A percentile compares a stretch with the other conserved stretches of the same genome.
Conservation (phyloP, 2,113 vertebrate genomes). For the Phrynosoma blainvillii region DNA sequence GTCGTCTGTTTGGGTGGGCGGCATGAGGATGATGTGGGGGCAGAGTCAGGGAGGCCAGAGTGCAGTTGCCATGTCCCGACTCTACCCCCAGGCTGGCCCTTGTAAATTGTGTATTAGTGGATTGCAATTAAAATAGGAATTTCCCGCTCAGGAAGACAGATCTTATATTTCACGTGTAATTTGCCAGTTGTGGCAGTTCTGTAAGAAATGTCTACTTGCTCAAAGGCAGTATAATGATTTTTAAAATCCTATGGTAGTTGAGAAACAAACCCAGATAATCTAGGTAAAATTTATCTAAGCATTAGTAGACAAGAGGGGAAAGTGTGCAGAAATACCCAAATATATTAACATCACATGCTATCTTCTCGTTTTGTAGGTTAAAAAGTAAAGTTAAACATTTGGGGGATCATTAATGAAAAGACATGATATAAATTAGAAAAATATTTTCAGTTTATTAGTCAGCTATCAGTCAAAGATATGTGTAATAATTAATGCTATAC, state of each 20-base stretch:
- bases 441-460: neutral
- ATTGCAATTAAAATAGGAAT: too few species aligned
- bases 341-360: neutral
- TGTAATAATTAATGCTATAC: neutral
- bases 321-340: neutral
- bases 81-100: too few species aligned
- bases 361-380: neutral
- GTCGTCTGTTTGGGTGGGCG: too few species aligned
- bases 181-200: neutral
- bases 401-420: neutral
- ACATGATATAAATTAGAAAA: neutral
- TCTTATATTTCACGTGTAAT: neutral
- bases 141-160: too few species aligned
- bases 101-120: too few species aligned
- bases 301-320: neutral
- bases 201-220: neutral
- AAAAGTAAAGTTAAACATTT: neutral
- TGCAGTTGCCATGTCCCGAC: too few species aligned
- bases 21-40: too few species aligned
- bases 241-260: neutral
- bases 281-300: neutral
- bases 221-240: too few species aligned
- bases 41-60: too few species aligned
- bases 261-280: neutral
- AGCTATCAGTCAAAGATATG: neutral